Evolutionary conservation across 2,888 invertebrate species (phyloP), one percentile per base, ranked within the genome.

Genomic region (Gari tellinella): DNA sequence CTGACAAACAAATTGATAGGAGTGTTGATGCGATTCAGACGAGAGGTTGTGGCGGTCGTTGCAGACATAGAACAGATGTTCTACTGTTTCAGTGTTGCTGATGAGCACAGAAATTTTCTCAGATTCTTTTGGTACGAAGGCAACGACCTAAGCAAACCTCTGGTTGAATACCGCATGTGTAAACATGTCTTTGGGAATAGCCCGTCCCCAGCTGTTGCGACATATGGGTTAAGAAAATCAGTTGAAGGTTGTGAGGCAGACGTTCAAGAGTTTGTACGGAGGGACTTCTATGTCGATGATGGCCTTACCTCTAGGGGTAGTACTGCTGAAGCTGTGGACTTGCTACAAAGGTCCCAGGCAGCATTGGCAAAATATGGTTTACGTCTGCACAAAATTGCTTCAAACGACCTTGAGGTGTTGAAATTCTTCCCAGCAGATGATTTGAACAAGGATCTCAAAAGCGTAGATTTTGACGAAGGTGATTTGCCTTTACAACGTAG

Each of bases 211-310:
- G 56, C 56, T 12, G 25, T 56, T n/a, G 56, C 56, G 40, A 56
- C 56, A n/a, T 55, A 55, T 15, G 55, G 55, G 2, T 21, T 55
- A 7, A 25, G 55, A 38, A 62, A 51, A 48, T 15, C 73, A 4
- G 73, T 58, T n/a, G 21, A 69, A 15, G 19, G 46, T 10, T 19
- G 15, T n/a, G 67, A 64, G n/a, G 15, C n/a, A 5, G 64, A 64
- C 31, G 69, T 74, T 1, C 5, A 37, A 8, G 23, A 62, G 10
- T 75, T 78, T 25, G 70, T 78, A 1, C 41, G 14, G 2, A 41
- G 58, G 2, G 60, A 72, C 40, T 79, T 76, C 53, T 76, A 83
- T 64, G 80, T 82, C 8, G 83, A 85, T 38, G 81, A 83, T 48
- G 82, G 66, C 0, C 57, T 84, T 1, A 21, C 55, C 3, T 81